phyloP scores from a whole-genome alignment of 1,140 invertebrate species.

The Cyrtorhinus lividipennis region DNA sequence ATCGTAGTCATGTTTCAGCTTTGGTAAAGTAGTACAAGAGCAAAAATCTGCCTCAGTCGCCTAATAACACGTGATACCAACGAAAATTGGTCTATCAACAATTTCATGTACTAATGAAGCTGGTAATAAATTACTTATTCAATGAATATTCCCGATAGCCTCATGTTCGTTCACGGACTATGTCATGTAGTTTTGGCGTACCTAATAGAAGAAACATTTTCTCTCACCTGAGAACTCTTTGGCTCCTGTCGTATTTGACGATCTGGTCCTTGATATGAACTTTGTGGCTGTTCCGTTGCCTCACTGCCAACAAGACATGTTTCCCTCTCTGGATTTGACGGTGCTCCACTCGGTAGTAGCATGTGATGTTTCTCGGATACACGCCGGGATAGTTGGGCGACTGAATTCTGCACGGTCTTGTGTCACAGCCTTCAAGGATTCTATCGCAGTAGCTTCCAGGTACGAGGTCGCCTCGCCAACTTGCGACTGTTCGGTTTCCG shows the following conservation, averaged over 20 bases:
- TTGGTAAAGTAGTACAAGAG: too few species aligned
- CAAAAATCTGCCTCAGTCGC: too few species aligned
- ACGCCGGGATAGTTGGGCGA: conserved; percentile 75
- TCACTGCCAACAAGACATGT: conserved; percentile 53
- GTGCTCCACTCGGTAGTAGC: conserved; percentile 60
- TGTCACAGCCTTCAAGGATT: conserved; percentile 50
- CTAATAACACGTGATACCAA: too few species aligned
- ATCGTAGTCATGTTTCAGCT: too few species aligned
- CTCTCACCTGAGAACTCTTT: conserved; percentile 52
- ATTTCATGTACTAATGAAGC: too few species aligned
- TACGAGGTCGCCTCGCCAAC: conserved; percentile 51
- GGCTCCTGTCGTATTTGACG: conserved; percentile 57
- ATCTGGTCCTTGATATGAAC: conserved; percentile 65
- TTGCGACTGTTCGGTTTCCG: conserved; percentile 51
- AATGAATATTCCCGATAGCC: too few species aligned
- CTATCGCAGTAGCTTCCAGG: conserved; percentile 62
- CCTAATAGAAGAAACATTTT: too few species aligned
- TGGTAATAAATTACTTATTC: too few species aligned
- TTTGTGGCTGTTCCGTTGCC: conserved; percentile 58
- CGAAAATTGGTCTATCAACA: too few species aligned
- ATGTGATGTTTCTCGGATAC: conserved; percentile 70
- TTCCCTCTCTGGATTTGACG: conserved; percentile 51
- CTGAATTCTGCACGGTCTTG: conserved; percentile 51
- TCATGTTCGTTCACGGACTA: too few species aligned
- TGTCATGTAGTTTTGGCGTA: too few species aligned